These are phyloP conservation scores for Cyclophora punctaria DNA, from an alignment of 2,888 invertebrate species.

Conservation along the genomic window DNA sequence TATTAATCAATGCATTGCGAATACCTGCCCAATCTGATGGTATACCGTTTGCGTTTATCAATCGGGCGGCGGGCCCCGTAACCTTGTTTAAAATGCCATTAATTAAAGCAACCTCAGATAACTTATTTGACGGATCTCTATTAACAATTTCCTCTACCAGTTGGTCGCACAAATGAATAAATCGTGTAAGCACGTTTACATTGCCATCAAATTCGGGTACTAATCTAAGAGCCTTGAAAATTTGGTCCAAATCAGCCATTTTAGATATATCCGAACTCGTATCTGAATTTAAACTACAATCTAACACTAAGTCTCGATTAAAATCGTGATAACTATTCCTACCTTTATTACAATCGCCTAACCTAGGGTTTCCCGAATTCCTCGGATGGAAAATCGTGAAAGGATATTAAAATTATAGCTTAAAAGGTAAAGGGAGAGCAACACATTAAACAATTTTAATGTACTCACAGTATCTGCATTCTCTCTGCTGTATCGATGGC, in stretches of 20 bases:
- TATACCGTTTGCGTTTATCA: conserved; percentile 22
- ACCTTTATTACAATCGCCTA: not conserved
- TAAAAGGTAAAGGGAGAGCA: no score
- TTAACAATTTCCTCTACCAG: conserved; percentile 2
- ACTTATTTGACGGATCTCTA: not conserved
- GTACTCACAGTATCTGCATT: not conserved
- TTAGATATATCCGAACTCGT: not conserved
- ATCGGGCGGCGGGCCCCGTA: conserved; percentile 16
- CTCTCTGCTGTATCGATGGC: not conserved
- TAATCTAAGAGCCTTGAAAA: not conserved
- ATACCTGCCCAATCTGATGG: conserved; percentile 19
- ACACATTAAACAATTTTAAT: no score
- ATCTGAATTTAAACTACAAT: not conserved
- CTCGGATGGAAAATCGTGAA: conserved; percentile 1
- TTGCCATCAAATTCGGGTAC: conserved; percentile 16
- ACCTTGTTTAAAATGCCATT: conserved; percentile 4
- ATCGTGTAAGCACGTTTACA: conserved; percentile 15
- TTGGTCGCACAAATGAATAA: conserved; percentile 14
- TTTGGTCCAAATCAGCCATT: not conserved
- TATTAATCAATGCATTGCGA: conserved; percentile 17
- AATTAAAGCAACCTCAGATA: conserved; percentile 8
- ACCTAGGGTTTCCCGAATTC: not conserved
- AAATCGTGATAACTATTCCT: not conserved
- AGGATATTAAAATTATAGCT: not conserved
- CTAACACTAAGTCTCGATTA: no score